Evolutionary conservation across 1,140 invertebrate species (phyloP).

Genomic region (Zaprionus ornatus): DNA sequence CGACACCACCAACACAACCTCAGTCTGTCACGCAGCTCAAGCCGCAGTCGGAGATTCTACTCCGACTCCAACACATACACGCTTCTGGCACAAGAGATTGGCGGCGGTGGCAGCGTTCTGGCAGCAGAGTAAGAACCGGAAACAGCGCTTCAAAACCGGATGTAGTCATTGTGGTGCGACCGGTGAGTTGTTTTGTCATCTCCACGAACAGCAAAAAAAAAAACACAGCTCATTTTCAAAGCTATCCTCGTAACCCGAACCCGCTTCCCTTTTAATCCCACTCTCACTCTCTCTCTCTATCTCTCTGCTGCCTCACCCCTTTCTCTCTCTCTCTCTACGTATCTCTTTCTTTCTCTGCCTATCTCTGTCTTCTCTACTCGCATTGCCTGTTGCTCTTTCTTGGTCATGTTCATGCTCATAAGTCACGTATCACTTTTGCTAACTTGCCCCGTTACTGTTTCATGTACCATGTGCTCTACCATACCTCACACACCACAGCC

Average conservation of each 20-base stretch:
- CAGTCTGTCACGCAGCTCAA: conserved; percentile 44
- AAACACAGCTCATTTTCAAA: conserved; percentile 11
- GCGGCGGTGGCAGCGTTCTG: conserved; percentile 67
- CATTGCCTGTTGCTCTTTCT: conserved; percentile 33
- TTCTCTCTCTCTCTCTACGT: conserved; percentile 15
- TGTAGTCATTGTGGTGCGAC: conserved; percentile 83
- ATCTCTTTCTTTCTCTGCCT: conserved; percentile 6
- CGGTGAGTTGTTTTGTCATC: conserved; percentile 80
- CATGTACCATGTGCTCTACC: conserved; percentile 4
- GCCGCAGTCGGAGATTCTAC: conserved; percentile 36
- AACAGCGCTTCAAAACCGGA: conserved; percentile 73
- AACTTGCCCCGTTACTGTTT: neutral
- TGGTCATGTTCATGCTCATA: conserved; percentile 42
- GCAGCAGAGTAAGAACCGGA: conserved; percentile 74
- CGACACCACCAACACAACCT: conserved; percentile 19
- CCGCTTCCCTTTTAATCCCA: neutral
- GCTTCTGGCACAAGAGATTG: conserved; percentile 77
- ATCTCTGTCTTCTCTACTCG: conserved; percentile 19
- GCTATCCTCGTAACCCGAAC: neutral
- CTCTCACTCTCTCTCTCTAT: neutral
- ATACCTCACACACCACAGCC: conserved; percentile 5
- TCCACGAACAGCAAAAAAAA: conserved; percentile 33
- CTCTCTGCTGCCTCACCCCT: neutral
- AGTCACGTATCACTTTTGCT: conserved; percentile 9
- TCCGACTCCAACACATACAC: conserved; percentile 31